Evolutionary conservation across 2,113 vertebrate genomes (phyloP), one percentile per base, ranked within the genome.

Genomic region (Psophia crepitans): DNA sequence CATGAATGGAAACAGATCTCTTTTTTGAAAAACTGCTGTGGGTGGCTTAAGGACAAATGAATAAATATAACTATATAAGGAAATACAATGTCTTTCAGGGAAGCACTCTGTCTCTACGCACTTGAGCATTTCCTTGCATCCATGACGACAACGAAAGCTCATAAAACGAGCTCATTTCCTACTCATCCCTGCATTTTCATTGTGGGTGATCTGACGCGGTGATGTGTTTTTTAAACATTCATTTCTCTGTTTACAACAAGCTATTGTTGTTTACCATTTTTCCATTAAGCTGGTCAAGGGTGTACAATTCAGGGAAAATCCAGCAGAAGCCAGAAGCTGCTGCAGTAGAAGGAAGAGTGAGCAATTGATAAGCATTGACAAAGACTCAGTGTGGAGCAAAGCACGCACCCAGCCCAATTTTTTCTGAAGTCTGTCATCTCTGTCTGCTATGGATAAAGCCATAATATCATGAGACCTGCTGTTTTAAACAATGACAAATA

Each of bases 1-100:
- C n/a, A 30, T 41, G 82, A 97, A 93, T 85, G 82, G 90, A 97
- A 96, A 94, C 93, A 97, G 95, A 87, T 46, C 70, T 68, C 46
- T 79, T 32, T 70, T 91, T 58, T 53, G 68, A 68, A 90, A 90
- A 71, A 41, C 53, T 89, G 12, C 75, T 76, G 66, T 84, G 82
- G 39, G 78, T 94, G 60, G 74, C 63, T 95, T 94, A 82, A 91
- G 88, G 69, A 94, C 65, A 96, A 78, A 53, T 0, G 12, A 69
- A 86, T 53, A 92, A 84, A 84, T 60, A 44, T 44, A 92, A 51
- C 84, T 76, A 39, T 82, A 61, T 79, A 65, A 43, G 69, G 78
- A 89, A 89, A 85, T 46, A 39, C 5, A 39, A 66, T 4, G 1
- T n/a, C 48, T 80, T 89, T 83, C 49, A 84, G 87, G 58, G 60